phyloP scores from a whole-genome alignment of 92 coral and sea anemone species.

The Paragorgia papillata region DNA sequence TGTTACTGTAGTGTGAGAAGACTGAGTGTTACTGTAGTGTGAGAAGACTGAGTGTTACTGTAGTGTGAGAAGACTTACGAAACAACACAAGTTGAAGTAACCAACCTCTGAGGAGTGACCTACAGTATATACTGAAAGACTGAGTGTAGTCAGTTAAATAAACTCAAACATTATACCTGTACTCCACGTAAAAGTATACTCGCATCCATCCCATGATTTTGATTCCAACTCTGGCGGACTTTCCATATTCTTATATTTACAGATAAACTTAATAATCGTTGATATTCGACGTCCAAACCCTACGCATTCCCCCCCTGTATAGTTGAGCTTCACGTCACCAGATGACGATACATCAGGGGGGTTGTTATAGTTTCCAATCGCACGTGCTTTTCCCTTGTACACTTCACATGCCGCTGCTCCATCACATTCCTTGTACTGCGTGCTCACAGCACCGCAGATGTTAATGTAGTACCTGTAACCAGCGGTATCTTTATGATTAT shows the following conservation, averaged over 20 bases:
- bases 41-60: no score
- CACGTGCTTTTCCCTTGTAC: slow-evolving; percentile 46
- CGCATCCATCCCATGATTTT: slow-evolving; percentile 75
- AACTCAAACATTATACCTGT: no score
- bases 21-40: no score
- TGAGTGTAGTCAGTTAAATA: no score
- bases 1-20: no score
- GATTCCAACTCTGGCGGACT: slow-evolving; percentile 90
- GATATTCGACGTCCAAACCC: slow-evolving; percentile 4
- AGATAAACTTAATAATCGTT: slow-evolving; percentile 78
- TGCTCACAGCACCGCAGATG: slow-evolving; percentile 64
- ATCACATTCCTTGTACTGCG: slow-evolving; percentile 49
- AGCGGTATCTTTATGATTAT: slow-evolving; percentile 66
- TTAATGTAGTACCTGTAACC: slow-evolving; percentile 67
- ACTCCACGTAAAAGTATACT: slow-evolving; percentile 80
- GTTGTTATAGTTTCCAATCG: slow-evolving; percentile 66
- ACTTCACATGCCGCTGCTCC: slow-evolving; percentile 73
- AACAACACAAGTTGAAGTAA: no score
- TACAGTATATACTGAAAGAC: no score
- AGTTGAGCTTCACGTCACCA: slow-evolving; percentile 65
- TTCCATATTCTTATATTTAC: slow-evolving; percentile 80
- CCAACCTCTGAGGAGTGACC: no score
- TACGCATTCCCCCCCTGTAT: slow-evolving; percentile 63
- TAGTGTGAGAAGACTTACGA: no score
- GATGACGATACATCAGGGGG: slow-evolving; percentile 53